Percentiles rank a stretch among this genome's conserved stretches.
Conservation (phyloP, 2,797 vertebrate species). For the Rhinella marina region DNA sequence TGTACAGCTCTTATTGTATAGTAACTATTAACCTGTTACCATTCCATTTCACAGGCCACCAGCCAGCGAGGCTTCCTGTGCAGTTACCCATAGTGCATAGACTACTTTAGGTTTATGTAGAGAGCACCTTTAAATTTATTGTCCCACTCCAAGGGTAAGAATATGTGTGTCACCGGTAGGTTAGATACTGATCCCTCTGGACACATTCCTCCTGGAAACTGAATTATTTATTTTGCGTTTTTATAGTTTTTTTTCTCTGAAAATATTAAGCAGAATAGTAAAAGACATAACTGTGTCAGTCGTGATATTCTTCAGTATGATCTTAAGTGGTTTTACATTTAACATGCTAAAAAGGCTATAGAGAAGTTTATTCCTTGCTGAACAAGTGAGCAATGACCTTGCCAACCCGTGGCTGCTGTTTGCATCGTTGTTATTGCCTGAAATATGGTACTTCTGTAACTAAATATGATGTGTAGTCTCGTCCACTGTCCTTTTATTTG, state of each 20-base stretch:
- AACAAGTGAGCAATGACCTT: constrained; percentile 58
- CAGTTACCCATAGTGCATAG: not conserved
- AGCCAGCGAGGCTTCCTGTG: not conserved
- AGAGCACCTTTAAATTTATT: not conserved
- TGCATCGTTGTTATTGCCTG: constrained; percentile 62
- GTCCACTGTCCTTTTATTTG: constrained; percentile 57
- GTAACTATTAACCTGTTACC: not conserved
- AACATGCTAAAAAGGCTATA: not conserved
- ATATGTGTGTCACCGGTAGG: not conserved
- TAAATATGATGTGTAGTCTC: constrained; percentile 55
- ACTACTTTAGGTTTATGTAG: not conserved
- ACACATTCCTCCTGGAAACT: not conserved
- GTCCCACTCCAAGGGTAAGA: not conserved
- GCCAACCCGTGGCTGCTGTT: constrained; percentile 63
- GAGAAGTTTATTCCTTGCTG: constrained; percentile 25
- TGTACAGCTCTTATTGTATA: not conserved
- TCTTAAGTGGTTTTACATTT: constrained; percentile 13
- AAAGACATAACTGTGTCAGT: not conserved
- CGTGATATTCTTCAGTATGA: not conserved
- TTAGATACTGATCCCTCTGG: not conserved
- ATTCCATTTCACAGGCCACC: not conserved
- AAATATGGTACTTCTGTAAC: constrained; percentile 63
- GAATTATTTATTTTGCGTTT: constrained; percentile 14
- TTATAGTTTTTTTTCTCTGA: not conserved
- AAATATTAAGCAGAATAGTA: not conserved